A percentile compares a stretch with the other conserved stretches of the same genome.
Conservation (phyloP, 1,140 invertebrate species). For the Drosophila lini region DNA sequence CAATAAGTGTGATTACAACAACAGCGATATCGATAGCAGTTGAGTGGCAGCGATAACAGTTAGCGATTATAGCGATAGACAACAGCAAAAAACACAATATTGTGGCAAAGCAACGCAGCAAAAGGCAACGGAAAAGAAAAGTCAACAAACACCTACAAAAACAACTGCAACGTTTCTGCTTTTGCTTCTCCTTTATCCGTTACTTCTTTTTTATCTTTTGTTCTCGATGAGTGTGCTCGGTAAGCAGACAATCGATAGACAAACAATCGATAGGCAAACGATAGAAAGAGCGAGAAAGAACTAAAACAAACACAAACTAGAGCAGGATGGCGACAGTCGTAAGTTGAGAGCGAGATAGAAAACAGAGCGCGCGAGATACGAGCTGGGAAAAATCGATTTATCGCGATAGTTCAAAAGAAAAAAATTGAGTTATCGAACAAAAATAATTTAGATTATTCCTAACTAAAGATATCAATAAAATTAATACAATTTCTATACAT, state of each 20-base stretch:
- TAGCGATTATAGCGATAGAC: slow-evolving; percentile 37
- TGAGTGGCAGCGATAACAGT: slow-evolving; percentile 28
- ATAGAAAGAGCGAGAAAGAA: slow-evolving; percentile 36
- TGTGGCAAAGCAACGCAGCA: slow-evolving; percentile 2
- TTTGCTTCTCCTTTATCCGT: not conserved
- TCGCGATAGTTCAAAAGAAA: not conserved
- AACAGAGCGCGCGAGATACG: not conserved
- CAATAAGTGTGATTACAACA: slow-evolving; percentile 14
- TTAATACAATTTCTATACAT: no score
- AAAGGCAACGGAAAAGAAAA: slow-evolving; percentile 29
- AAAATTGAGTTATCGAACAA: not conserved
- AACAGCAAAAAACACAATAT: slow-evolving; percentile 21
- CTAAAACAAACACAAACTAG: slow-evolving; percentile 39
- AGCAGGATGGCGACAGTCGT: slow-evolving; percentile 30
- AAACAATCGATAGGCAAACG: slow-evolving; percentile 23
- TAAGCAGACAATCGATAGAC: slow-evolving; percentile 29
- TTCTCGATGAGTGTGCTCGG: slow-evolving; percentile 51
- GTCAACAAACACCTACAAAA: slow-evolving; percentile 25
- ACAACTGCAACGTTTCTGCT: slow-evolving; percentile 18
- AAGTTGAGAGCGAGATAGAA: slow-evolving; percentile 18
- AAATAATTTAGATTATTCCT: no score
- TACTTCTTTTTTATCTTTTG: slow-evolving; percentile 3
- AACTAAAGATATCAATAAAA: no score
- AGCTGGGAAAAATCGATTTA: not conserved
- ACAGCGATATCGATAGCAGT: slow-evolving; percentile 28